These are phyloP conservation scores for Cyanocitta stelleri DNA, from an alignment of 2,113 vertebrate species.

Conservation along the genomic window DNA sequence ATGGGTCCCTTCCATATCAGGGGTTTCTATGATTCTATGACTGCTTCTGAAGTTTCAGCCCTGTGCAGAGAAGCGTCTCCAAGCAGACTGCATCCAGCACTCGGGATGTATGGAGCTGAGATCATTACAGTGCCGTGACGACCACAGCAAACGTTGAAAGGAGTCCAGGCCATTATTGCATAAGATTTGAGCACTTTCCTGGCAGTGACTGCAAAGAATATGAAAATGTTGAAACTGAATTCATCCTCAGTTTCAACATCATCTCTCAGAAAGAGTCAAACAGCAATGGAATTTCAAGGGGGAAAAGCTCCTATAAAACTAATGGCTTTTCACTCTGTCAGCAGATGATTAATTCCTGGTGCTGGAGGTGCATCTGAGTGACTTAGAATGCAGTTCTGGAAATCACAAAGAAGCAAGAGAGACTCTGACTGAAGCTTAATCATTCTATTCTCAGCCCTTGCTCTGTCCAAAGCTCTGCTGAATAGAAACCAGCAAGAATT, in stretches of 20 bases:
- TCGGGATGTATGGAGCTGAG: neutral
- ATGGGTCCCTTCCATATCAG: neutral
- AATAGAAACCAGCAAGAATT: neutral
- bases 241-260: conserved; percentile 48
- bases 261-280: conserved; percentile 35
- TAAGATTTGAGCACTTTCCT: conserved; percentile 32
- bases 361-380: conserved; percentile 21
- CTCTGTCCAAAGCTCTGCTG: neutral
- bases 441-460: conserved; percentile 1
- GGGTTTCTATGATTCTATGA: neutral
- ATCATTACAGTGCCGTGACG: neutral
- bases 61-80: neutral
- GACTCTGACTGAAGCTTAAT: conserved; percentile 6
- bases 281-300: conserved; percentile 29
- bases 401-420: conserved; percentile 24
- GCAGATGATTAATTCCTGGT: conserved; percentile 48
- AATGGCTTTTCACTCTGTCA: conserved; percentile 20
- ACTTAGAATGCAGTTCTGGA: conserved; percentile 3
- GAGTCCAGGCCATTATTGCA: conserved; percentile 20
- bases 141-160: conserved; percentile 9
- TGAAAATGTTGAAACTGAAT: conserved; percentile 50
- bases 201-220: conserved; percentile 14
- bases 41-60: neutral
- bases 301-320: conserved; percentile 15
- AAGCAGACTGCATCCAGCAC: neutral